phyloP scores from a whole-genome alignment of 2,888 invertebrate species.

The Temnothorax rugatulus region DNA sequence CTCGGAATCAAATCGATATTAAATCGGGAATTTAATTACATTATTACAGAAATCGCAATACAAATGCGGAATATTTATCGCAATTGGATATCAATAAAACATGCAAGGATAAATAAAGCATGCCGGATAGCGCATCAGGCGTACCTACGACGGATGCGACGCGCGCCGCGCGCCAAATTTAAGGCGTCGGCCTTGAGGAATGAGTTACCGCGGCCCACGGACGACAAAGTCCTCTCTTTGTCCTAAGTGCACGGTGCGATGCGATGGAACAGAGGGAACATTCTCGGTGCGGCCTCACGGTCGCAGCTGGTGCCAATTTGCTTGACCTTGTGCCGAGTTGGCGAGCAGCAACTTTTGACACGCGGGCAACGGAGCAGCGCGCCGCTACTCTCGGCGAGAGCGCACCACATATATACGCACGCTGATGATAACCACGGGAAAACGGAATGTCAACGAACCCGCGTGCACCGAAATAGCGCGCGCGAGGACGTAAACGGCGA shows the following conservation, averaged over 20 bases:
- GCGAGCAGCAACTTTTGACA: slow-evolving; percentile 68
- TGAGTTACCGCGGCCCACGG: slow-evolving; percentile 37
- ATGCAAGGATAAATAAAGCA: slow-evolving; percentile 3
- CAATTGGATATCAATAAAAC: background rate
- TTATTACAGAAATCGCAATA: background rate
- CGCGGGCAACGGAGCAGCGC: slow-evolving; percentile 11
- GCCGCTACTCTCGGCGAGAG: background rate
- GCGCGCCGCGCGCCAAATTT: slow-evolving; percentile 48
- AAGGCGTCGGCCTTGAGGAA: slow-evolving; percentile 53
- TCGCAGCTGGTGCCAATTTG: slow-evolving; percentile 74
- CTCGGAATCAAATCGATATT: background rate
- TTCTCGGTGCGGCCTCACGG: slow-evolving; percentile 71
- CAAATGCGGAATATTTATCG: background rate
- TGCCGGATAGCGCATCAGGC: background rate
- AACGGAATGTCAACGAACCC: slow-evolving; percentile 47
- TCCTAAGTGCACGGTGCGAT: slow-evolving; percentile 54
- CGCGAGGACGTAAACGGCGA: slow-evolving; percentile 41
- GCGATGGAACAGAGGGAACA: slow-evolving; percentile 62
- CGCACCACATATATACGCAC: background rate
- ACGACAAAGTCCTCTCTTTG: slow-evolving; percentile 59
- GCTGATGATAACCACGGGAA: slow-evolving; percentile 42
- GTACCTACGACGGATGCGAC: slow-evolving; percentile 8
- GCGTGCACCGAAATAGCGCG: slow-evolving; percentile 50
- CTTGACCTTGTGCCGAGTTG: slow-evolving; percentile 75
- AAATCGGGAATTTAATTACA: background rate